Evolutionary conservation across 2,113 vertebrate genomes (phyloP), one percentile per base, ranked within the genome.

Genomic region (Mesocricetus auratus): DNA sequence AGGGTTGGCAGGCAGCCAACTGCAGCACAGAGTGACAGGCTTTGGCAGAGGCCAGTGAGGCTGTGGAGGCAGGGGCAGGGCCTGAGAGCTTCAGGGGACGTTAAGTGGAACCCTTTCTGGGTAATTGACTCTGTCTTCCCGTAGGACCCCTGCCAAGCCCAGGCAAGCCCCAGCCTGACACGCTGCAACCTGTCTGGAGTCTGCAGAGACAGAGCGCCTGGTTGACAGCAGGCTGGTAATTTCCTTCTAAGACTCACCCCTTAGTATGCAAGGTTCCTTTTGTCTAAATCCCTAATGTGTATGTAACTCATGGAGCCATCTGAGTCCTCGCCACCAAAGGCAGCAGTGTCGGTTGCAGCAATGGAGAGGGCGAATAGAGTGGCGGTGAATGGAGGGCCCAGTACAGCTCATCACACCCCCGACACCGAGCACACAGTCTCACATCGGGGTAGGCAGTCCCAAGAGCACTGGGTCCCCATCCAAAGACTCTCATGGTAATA

Each of bases 91-190:
- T 95, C n/a, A 2, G 94, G 93, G 83, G 78, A 98, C 96, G 97
- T 97, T 97, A 97, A 97, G 96, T 50, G 94, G 50, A 94, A 82
- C 94, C 95, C 95, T 94, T 91, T 95, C 95, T 53, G 60, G 92
- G 86, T 45, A 68, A 96, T 95, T 58, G 94, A 22, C 17, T 92
- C 33, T 96, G 33, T 91, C 42, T 31, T 7, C 75, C 97, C 64
- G 64, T 50, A 88, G 96, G 92, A 94, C 94, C 94, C 96, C 74
- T 93, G 94, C 95, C 95, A 96, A 86, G 24, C 0, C 2, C 4
- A 36, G 64, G 58, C 96, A 95, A 93, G 95, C 91, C 95, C 9
- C 0, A 15, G 13, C 13, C 75, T 86, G 90, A 64, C 60, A 47
- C 1, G 62, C 81, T n/a, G 71, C 88, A 69, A 78, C 90, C 93